These are phyloP conservation scores for Craniophora ligustri DNA, from an alignment of 2,888 invertebrate species.

Conservation along the genomic window DNA sequence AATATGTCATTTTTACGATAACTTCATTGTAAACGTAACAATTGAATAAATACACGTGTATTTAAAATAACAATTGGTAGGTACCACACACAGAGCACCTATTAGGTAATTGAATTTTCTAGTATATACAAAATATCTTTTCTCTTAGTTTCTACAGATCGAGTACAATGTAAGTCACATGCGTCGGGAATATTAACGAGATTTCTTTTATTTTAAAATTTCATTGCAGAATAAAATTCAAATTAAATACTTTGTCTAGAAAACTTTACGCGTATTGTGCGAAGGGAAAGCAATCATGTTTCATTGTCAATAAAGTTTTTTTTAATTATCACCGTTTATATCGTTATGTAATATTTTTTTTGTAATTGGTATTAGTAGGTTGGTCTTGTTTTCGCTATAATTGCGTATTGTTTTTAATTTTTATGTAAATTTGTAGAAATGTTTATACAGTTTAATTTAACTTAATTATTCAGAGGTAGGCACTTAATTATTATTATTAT, in stretches of 20 bases:
- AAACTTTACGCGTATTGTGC: slow-evolving; percentile 19
- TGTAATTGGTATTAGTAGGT: too few relatives aligned
- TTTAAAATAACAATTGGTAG: too few relatives aligned
- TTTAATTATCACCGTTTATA: background rate
- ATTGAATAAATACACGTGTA: too few relatives aligned
- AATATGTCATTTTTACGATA: too few relatives aligned
- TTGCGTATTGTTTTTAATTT: too few relatives aligned
- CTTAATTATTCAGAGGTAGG: too few relatives aligned
- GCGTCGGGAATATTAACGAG: slow-evolving; percentile 42
- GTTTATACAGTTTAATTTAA: too few relatives aligned
- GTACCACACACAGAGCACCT: slow-evolving; percentile 1
- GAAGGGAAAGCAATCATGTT: slow-evolving; percentile 36
- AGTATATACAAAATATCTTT: slow-evolving; percentile 36
- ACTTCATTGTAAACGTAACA: too few relatives aligned
- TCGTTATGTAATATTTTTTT: background rate
- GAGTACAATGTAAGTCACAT: slow-evolving; percentile 31
- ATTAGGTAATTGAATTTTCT: slow-evolving; percentile 37
- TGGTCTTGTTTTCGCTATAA: too few relatives aligned
- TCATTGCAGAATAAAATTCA: slow-evolving; percentile 36
- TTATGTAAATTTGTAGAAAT: too few relatives aligned
- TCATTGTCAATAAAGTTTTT: slow-evolving; percentile 1
- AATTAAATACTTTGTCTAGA: slow-evolving; percentile 20
- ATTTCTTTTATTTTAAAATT: slow-evolving; percentile 39
- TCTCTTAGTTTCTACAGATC: slow-evolving; percentile 8
- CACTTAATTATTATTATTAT: too few relatives aligned